phyloP scores from a whole-genome alignment of 2,797 vertebrate genomes.

The Psittacula derbiana region DNA sequence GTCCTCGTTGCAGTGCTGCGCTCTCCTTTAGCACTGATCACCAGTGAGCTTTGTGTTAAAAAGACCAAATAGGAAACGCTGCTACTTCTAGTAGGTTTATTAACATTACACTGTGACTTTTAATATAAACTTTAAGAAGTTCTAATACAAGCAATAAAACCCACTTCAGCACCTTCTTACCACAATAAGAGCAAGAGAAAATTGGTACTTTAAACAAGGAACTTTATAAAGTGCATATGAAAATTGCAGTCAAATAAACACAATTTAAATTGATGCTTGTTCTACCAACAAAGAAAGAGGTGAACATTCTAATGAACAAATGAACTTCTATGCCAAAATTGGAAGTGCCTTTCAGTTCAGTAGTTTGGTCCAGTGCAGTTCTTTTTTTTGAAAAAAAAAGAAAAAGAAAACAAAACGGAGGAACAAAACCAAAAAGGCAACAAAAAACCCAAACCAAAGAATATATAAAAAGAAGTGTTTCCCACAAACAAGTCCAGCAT shows the following conservation, averaged over 20 bases:
- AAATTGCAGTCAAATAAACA: slow-evolving; percentile 70
- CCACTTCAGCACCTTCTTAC: slow-evolving; percentile 73
- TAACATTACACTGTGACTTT: not conserved
- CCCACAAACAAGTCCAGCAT: slow-evolving; percentile 48
- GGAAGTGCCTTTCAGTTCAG: slow-evolving; percentile 54
- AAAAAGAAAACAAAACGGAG: not conserved
- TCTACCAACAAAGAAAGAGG: not conserved
- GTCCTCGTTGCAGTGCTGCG: rapidly evolving
- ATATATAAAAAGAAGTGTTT: not conserved
- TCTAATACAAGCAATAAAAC: slow-evolving; percentile 58
- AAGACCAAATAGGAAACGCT: not conserved
- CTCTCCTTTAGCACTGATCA: not conserved
- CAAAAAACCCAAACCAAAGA: not conserved
- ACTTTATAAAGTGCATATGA: slow-evolving; percentile 76
- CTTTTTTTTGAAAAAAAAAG: not conserved
- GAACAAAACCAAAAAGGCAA: not conserved
- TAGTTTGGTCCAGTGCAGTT: slow-evolving; percentile 72
- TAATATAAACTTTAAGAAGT: slow-evolving; percentile 39
- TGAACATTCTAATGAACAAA: not conserved
- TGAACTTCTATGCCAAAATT: slow-evolving; percentile 1
- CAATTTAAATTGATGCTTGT: slow-evolving; percentile 20
- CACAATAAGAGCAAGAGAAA: slow-evolving; percentile 67
- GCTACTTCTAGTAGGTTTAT: not conserved
- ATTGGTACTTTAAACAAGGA: slow-evolving; percentile 58
- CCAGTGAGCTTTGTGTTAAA: not conserved